Conservation (phyloP, 2,113 vertebrate species). For the Daboia siamensis region DNA sequence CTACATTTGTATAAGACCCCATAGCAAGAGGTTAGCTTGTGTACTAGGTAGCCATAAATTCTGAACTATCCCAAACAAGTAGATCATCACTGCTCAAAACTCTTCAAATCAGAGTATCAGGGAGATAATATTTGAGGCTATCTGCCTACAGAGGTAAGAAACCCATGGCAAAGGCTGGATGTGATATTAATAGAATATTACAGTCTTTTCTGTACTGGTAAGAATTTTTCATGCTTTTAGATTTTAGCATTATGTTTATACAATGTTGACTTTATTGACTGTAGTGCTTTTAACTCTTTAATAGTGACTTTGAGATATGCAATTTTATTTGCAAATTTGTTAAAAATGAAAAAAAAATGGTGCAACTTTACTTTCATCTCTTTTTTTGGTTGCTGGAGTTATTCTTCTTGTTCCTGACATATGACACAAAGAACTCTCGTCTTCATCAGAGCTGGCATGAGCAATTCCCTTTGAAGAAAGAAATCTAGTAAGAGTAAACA, state of each 20-base stretch:
- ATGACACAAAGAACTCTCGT: constrained; percentile 43
- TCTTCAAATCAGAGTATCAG: background rate
- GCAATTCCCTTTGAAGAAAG: constrained; percentile 62
- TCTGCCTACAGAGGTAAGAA: background rate
- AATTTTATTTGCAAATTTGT: background rate
- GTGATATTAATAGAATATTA: background rate
- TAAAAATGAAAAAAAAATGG: background rate
- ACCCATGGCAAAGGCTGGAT: background rate
- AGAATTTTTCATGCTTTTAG: background rate
- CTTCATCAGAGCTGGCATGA: constrained; percentile 55
- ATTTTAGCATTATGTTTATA: background rate
- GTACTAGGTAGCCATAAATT: background rate
- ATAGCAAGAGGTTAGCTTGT: background rate
- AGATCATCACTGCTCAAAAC: background rate
- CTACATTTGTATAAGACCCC: background rate
- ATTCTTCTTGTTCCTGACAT: constrained; percentile 45
- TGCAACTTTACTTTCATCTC: constrained; percentile 62
- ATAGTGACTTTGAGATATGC: background rate
- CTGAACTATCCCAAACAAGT: background rate
- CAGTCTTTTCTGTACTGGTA: background rate
- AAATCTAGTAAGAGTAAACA: background rate
- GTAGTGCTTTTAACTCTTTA: background rate
- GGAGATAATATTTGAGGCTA: background rate
- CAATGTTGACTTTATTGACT: background rate
- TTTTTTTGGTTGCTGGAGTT: constrained; percentile 48